A percentile compares a stretch with the other conserved stretches of the same genome.
phyloP scores from a whole-genome alignment of 2,797 vertebrate genomes.

The Sarcoramphus papa region DNA sequence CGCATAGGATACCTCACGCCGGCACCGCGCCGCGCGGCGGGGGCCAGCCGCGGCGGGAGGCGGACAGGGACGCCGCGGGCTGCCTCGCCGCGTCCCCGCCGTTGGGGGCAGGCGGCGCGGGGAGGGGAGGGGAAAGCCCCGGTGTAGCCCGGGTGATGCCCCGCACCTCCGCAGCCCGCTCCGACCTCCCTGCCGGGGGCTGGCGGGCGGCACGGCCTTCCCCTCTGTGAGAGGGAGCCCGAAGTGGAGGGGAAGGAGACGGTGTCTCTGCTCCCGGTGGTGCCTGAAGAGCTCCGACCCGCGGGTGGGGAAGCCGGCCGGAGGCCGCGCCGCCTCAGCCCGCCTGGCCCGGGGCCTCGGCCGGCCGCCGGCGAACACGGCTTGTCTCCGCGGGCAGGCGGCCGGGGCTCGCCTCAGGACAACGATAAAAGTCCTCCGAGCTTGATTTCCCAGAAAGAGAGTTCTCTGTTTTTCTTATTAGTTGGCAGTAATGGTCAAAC shows the following conservation, averaged over 20 bases:
- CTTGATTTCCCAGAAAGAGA: conserved; percentile 24
- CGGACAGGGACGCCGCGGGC: neutral
- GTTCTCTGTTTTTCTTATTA: conserved; percentile 4
- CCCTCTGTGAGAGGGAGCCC: neutral
- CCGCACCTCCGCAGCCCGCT: neutral
- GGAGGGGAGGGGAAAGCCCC: neutral
- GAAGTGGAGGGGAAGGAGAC: neutral
- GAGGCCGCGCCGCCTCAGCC: neutral
- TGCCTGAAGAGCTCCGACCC: neutral
- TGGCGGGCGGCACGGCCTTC: neutral
- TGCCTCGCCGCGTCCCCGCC: neutral
- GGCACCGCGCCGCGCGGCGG: neutral
- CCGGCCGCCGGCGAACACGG: neutral
- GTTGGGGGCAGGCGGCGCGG: neutral
- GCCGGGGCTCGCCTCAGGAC: neutral
- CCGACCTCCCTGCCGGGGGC: neutral
- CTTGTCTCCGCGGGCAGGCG: conserved; percentile 14
- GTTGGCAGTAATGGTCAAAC: neutral
- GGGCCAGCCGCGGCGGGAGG: neutral
- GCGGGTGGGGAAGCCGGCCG: neutral
- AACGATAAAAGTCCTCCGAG: neutral
- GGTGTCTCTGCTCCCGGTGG: neutral
- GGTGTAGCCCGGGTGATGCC: neutral
- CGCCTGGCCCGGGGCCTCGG: neutral
- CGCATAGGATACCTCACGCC: neutral